phyloP scores from a whole-genome alignment of 2,797 vertebrate species.

The Phalloptychus januarius region DNA sequence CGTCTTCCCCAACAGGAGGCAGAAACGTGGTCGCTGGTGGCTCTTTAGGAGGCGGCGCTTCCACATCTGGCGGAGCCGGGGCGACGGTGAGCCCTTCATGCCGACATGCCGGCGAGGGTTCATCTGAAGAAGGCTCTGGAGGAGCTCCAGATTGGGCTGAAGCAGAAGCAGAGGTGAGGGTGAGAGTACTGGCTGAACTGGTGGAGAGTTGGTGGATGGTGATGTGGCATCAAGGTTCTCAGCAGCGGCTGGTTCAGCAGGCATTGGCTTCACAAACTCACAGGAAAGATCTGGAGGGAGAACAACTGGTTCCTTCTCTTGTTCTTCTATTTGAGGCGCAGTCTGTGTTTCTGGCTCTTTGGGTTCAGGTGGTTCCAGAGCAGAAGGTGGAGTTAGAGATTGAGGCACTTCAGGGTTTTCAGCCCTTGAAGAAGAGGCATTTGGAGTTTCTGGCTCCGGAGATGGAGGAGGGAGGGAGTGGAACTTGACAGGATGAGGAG shows the following conservation, averaged over 20 bases:
- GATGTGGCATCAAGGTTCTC: conserved; percentile 22
- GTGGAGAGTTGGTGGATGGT: conserved; percentile 9
- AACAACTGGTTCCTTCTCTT: neutral
- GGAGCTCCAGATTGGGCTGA: conserved; percentile 19
- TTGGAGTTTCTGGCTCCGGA: conserved; percentile 21
- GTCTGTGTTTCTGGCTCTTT: conserved; percentile 20
- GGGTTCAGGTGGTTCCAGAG: conserved; percentile 35
- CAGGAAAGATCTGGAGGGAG: conserved; percentile 13
- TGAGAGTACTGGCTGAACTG: conserved; percentile 17
- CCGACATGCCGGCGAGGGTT: conserved; percentile 27
- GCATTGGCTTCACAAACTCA: conserved; percentile 21
- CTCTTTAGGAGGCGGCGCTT: conserved; percentile 41
- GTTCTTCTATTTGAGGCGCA: conserved; percentile 17
- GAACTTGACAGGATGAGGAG: conserved; percentile 59
- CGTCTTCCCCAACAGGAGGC: neutral
- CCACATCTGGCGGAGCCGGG: conserved; percentile 23
- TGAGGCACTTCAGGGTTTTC: conserved; percentile 1
- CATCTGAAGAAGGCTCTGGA: conserved; percentile 15
- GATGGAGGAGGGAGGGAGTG: conserved; percentile 42
- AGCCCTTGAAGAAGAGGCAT: neutral
- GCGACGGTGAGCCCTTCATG: conserved; percentile 35
- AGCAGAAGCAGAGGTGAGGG: conserved; percentile 5
- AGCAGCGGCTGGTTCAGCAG: conserved; percentile 22
- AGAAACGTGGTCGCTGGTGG: conserved; percentile 8
- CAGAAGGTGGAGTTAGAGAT: conserved; percentile 20